A percentile compares a stretch with the other conserved stretches of the same genome.
Conservation (phyloP, 1,140 invertebrate genomes). For the Drosophila azteca region DNA sequence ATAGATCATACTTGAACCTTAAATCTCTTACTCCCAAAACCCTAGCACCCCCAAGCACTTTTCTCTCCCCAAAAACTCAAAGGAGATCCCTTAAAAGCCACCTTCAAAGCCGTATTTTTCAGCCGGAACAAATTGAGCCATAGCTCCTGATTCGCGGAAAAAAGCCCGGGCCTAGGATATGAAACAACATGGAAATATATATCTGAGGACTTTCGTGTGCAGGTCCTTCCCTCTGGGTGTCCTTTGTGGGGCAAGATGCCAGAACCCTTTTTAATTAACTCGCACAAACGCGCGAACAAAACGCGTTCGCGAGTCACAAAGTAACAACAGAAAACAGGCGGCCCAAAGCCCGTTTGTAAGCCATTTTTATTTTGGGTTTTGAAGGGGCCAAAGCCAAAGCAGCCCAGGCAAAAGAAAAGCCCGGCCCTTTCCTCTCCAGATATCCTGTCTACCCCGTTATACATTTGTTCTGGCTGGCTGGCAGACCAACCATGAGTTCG, state of each 20-base stretch:
- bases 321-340: slow-evolving; percentile 18
- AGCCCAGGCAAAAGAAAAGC: slow-evolving; percentile 11
- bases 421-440: slow-evolving; percentile 16
- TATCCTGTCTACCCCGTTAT: slow-evolving; percentile 3
- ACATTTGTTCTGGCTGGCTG: slow-evolving; percentile 1
- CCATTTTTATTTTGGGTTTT: slow-evolving; percentile 65
- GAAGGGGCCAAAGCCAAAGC: too few species aligned
- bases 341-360: slow-evolving; percentile 49
- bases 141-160: slow-evolving; percentile 40
- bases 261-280: slow-evolving; percentile 80
- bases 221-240: not conserved
- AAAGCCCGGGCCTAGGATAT: slow-evolving; percentile 30
- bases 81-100: not conserved
- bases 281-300: slow-evolving; percentile 68
- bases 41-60: too few species aligned
- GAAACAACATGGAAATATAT: slow-evolving; percentile 48
- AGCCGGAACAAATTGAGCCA: slow-evolving; percentile 44
- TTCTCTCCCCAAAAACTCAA: not conserved
- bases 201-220: slow-evolving; percentile 32
- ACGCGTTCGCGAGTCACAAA: slow-evolving; percentile 43
- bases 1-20: too few species aligned
- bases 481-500: slow-evolving; percentile 28
- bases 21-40: too few species aligned
- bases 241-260: slow-evolving; percentile 34
- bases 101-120: slow-evolving; percentile 14